phyloP scores from a whole-genome alignment of 2,113 vertebrate species.

The Furnarius figulus region DNA sequence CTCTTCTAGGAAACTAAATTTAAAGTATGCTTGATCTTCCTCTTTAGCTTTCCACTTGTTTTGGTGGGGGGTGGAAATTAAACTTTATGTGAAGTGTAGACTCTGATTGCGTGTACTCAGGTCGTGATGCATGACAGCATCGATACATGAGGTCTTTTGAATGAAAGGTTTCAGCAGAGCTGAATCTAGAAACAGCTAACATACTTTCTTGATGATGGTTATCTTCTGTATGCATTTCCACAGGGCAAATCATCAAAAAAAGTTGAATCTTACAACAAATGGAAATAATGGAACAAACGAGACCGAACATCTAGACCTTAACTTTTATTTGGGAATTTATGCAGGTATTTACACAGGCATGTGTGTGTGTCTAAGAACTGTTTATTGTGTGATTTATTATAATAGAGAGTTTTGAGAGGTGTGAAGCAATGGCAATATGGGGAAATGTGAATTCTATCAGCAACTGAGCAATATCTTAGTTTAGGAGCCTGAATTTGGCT shows the following conservation, averaged over 20 bases:
- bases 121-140: not conserved
- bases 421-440: not conserved
- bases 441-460: not conserved
- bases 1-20: not conserved
- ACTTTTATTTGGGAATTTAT: constrained; percentile 88
- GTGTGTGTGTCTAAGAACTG: not conserved
- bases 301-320: constrained; percentile 78
- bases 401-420: not conserved
- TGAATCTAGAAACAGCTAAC: not conserved
- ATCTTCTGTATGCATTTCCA: constrained; percentile 37
- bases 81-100: not conserved
- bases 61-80: not conserved
- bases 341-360: constrained; percentile 79
- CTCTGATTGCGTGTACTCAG: not conserved
- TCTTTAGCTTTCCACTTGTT: not conserved
- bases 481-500: constrained; percentile 25
- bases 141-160: not conserved
- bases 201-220: not conserved
- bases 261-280: constrained; percentile 63
- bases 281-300: constrained; percentile 32
- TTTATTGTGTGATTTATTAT: not conserved
- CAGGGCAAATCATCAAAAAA: constrained; percentile 74
- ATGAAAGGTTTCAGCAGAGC: not conserved
- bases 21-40: not conserved
- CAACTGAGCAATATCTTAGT: constrained; percentile 39